Evolutionary conservation across 2,797 vertebrate genomes (phyloP).

Genomic region (Aplochiton taeniatus): DNA sequence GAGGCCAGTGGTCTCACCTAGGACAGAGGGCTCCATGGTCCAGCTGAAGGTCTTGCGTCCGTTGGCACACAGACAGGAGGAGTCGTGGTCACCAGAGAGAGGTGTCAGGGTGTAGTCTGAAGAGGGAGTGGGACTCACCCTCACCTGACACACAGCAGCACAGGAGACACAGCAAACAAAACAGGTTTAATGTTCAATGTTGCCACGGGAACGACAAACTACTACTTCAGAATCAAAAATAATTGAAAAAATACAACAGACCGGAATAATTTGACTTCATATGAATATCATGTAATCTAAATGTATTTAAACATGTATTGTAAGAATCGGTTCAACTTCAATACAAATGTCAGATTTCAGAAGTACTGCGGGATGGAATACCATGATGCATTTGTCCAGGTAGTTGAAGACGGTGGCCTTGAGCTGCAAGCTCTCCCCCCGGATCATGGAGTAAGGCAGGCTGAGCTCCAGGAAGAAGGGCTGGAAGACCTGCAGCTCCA

Average conservation of each 20-base stretch:
- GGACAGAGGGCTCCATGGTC: conserved; percentile 50
- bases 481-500: conserved; percentile 65
- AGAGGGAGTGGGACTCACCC: conserved; percentile 49
- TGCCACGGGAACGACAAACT: no score
- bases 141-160: conserved; percentile 53
- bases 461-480: conserved; percentile 71
- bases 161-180: neutral
- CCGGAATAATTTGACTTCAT: no score
- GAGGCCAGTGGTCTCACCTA: conserved; percentile 55
- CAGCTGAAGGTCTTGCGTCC: conserved; percentile 67
- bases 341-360: no score
- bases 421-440: conserved; percentile 67
- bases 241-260: no score
- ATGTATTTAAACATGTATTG: no score
- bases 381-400: conserved; percentile 67
- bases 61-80: conserved; percentile 66
- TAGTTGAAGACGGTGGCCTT: conserved; percentile 68
- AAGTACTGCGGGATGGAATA: conserved; percentile 10
- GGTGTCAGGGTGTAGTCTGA: conserved; percentile 55
- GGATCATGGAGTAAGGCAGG: conserved; percentile 70
- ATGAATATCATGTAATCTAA: no score
- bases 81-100: conserved; percentile 40
- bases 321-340: no score
- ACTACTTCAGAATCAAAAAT: no score
- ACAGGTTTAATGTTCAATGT: neutral